A percentile compares a stretch with the other conserved stretches of the same genome.
Conservation (phyloP, 2,113 vertebrate species). For the Nibea albiflora region DNA sequence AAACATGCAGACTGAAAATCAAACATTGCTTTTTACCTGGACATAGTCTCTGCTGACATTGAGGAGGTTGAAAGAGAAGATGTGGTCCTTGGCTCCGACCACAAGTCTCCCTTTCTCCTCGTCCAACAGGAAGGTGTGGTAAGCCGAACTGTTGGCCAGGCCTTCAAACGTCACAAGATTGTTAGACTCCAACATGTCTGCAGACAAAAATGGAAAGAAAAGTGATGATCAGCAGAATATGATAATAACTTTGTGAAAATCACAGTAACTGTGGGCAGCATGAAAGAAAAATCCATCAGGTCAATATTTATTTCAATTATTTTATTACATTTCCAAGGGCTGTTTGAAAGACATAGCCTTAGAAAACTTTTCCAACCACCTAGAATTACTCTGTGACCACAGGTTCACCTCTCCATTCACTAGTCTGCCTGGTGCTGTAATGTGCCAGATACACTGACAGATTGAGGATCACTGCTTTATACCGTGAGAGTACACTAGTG, state of each 20-base stretch:
- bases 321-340: background rate
- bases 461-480: slow-evolving; percentile 1
- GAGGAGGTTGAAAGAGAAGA: slow-evolving; percentile 97
- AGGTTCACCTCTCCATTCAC: slow-evolving; percentile 19
- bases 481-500: background rate
- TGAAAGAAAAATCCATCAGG: background rate
- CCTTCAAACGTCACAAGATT: slow-evolving; percentile 94
- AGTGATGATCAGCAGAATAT: slow-evolving; percentile 23
- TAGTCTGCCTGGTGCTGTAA: slow-evolving; percentile 5
- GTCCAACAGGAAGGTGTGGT: slow-evolving; percentile 97
- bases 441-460: slow-evolving; percentile 9
- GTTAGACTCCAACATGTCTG: slow-evolving; percentile 98
- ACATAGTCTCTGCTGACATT: slow-evolving; percentile 94
- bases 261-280: background rate
- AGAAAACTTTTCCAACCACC: slow-evolving; percentile 26
- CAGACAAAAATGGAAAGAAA: slow-evolving; percentile 67
- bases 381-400: slow-evolving; percentile 18
- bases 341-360: background rate
- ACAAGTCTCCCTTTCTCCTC: slow-evolving; percentile 94
- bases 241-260: slow-evolving; percentile 22
- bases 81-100: slow-evolving; percentile 97
- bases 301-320: background rate
- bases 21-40: slow-evolving; percentile 84
- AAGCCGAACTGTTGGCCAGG: slow-evolving; percentile 93
- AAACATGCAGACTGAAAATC: slow-evolving; percentile 14